These are phyloP conservation scores for Saccostrea glomerata DNA, from an alignment of 1,140 invertebrate genomes.

Conservation along the genomic window DNA sequence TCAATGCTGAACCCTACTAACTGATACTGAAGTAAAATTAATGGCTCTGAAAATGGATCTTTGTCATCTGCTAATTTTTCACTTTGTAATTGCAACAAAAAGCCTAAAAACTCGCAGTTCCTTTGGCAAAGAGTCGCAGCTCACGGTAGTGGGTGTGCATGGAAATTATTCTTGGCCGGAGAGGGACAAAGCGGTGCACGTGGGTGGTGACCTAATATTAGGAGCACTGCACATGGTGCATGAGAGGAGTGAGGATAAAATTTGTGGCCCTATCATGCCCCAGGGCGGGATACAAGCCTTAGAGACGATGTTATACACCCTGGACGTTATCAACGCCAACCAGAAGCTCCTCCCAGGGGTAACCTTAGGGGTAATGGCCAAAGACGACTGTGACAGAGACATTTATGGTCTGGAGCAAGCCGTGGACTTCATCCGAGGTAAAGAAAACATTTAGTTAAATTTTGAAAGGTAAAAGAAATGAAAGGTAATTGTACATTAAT, in stretches of 20 bases:
- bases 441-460: slow-evolving; percentile 71
- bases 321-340: slow-evolving; percentile 88
- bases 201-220: slow-evolving; percentile 88
- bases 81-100: slow-evolving; percentile 2
- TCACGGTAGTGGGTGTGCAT: slow-evolving; percentile 3
- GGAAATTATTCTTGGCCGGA: slow-evolving; percentile 86
- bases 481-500: background rate
- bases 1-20: background rate
- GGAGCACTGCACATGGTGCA: slow-evolving; percentile 98
- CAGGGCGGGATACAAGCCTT: slow-evolving; percentile 93
- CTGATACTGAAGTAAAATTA: background rate
- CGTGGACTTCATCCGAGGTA: slow-evolving; percentile 98
- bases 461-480: background rate
- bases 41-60: slow-evolving; percentile 11
- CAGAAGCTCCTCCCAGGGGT: slow-evolving; percentile 85
- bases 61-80: slow-evolving; percentile 11
- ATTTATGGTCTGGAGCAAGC: slow-evolving; percentile 97
- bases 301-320: slow-evolving; percentile 94
- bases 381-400: slow-evolving; percentile 97
- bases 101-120: background rate
- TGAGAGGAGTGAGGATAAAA: slow-evolving; percentile 88
- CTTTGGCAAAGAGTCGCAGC: slow-evolving; percentile 28
- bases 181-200: slow-evolving; percentile 88
- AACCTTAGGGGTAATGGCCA: slow-evolving; percentile 90
- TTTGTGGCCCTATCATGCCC: slow-evolving; percentile 95